These are phyloP conservation scores for Semotilus atromaculatus DNA, from an alignment of 2,797 vertebrate genomes.

Conservation along the genomic window DNA sequence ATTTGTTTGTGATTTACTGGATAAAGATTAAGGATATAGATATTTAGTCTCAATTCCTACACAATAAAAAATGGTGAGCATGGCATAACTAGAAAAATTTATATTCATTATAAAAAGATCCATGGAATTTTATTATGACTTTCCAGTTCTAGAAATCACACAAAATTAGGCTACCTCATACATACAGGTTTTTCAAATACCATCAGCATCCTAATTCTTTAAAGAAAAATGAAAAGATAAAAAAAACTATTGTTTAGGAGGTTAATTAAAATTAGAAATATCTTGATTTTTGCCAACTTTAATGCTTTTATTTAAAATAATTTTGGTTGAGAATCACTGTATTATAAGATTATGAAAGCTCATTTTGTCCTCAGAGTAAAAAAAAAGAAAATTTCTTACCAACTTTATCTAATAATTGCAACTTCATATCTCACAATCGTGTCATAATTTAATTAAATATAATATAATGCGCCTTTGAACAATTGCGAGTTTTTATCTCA, in stretches of 20 bases:
- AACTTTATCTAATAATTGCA: too few species aligned
- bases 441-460: neutral
- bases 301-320: neutral
- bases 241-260: neutral
- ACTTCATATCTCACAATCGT: neutral
- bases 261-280: neutral
- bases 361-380: neutral
- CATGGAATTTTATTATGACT: neutral
- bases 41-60: neutral
- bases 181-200: neutral
- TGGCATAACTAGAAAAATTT: neutral
- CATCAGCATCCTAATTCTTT: neutral
- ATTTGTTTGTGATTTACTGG: neutral
- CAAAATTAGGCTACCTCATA: neutral
- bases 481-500: neutral
- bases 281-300: neutral
- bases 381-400: neutral
- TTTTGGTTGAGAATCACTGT: neutral
- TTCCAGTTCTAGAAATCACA: neutral
- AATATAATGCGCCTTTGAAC: neutral
- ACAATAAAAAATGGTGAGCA: neutral
- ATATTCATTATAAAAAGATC: neutral
- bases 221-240: neutral
- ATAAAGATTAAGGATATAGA: neutral
- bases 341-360: neutral